A percentile compares a stretch with the other conserved stretches of the same genome.
Evolutionary conservation across 2,113 vertebrate genomes (phyloP).

Genomic region (Ancistrus triradiatus): DNA sequence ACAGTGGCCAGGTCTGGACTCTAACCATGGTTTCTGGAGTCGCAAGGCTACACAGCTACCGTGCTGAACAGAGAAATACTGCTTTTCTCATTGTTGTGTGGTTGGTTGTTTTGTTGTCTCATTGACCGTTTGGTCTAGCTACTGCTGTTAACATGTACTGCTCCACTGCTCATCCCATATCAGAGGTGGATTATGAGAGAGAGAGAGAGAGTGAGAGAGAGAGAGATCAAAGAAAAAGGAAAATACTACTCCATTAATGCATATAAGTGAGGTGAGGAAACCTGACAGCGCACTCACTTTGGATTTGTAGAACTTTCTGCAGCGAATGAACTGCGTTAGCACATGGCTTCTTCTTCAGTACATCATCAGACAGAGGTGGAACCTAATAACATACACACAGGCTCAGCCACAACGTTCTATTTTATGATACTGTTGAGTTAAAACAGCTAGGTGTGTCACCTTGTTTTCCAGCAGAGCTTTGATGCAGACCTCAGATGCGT

Average conservation of each 20-base stretch:
- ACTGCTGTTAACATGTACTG: too few relatives aligned
- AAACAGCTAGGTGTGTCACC: conserved; percentile 59
- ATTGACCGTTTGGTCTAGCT: too few relatives aligned
- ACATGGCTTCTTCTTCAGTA: conserved; percentile 81
- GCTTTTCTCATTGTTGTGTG: too few relatives aligned
- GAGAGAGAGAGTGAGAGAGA: not conserved
- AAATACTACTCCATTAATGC: not conserved
- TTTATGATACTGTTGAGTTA: too few relatives aligned
- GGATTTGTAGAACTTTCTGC: conserved; percentile 78
- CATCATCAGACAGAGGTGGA: conserved; percentile 77
- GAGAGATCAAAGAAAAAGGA: not conserved
- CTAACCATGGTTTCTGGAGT: too few relatives aligned
- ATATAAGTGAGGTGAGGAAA: not conserved
- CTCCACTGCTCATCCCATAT: too few relatives aligned
- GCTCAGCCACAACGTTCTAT: conserved; percentile 5
- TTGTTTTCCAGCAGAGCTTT: conserved; percentile 83
- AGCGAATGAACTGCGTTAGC: conserved; percentile 78
- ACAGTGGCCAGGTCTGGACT: too few relatives aligned
- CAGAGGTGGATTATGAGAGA: not conserved
- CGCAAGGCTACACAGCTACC: too few relatives aligned
- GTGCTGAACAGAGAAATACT: too few relatives aligned
- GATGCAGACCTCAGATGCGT: conserved; percentile 86
- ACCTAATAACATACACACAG: conserved; percentile 62
- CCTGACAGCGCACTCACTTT: conserved; percentile 82
- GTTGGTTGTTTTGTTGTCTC: too few relatives aligned